phyloP scores from a whole-genome alignment of 2,113 vertebrate species.

The Philantomba maxwellii region DNA sequence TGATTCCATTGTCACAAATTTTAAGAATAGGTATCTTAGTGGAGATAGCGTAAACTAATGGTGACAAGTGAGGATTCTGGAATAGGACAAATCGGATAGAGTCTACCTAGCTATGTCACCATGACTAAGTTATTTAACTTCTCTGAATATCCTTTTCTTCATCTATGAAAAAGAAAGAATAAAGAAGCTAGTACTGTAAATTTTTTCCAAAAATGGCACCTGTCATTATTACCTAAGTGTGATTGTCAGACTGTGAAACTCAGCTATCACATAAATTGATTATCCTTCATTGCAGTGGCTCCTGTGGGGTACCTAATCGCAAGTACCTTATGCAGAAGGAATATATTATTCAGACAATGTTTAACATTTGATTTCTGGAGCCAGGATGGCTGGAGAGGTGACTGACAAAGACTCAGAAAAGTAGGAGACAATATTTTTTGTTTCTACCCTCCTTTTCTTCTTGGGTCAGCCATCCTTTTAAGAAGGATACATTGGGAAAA shows the following conservation, averaged over 20 bases:
- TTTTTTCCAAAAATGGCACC: neutral
- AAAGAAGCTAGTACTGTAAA: neutral
- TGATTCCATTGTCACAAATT: neutral
- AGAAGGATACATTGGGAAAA: neutral
- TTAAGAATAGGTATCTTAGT: neutral
- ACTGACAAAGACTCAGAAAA: neutral
- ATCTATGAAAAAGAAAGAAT: neutral
- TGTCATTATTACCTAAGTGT: neutral
- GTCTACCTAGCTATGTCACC: neutral
- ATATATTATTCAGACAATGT: neutral
- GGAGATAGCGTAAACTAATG: neutral
- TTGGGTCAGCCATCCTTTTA: neutral
- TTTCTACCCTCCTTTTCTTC: neutral
- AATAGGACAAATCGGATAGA: neutral
- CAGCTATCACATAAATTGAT: rapidly evolving
- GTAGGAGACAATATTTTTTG: neutral
- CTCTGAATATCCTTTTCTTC: neutral
- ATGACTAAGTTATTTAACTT: neutral
- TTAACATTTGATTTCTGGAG: neutral
- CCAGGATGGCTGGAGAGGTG: neutral
- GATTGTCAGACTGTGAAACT: neutral
- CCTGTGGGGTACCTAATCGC: rapidly evolving
- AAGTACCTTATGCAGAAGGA: neutral
- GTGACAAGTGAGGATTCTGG: neutral
- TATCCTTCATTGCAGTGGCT: too few species aligned